Evolutionary conservation across 1,140 invertebrate species (phyloP).

Genomic region (Bombus vancouverensis): DNA sequence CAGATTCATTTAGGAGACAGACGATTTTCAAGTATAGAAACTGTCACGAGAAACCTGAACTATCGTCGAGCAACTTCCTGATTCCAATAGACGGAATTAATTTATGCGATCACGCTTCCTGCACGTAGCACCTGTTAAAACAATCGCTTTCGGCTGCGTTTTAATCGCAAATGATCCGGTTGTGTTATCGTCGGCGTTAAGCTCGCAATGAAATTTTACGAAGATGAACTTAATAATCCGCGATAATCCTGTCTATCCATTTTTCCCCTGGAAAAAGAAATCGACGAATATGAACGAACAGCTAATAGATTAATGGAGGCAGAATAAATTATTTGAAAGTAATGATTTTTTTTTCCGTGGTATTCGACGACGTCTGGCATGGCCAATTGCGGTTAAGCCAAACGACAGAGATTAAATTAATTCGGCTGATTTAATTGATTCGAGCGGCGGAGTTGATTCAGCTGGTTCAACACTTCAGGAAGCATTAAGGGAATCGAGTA

Average conservation of each 20-base stretch:
- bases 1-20: too few relatives aligned
- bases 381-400: constrained; percentile 1
- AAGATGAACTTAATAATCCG: not conserved
- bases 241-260: not conserved
- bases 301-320: not conserved
- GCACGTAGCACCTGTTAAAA: constrained; percentile 21
- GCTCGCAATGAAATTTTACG: not conserved
- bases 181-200: not conserved
- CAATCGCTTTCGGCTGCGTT: not conserved
- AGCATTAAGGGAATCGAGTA: constrained; percentile 55
- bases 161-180: not conserved
- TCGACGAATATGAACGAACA: not conserved
- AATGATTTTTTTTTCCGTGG: not conserved
- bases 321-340: not conserved
- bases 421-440: constrained; percentile 61
- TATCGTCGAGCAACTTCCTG: too few relatives aligned
- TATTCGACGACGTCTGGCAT: not conserved
- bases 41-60: too few relatives aligned
- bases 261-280: not conserved
- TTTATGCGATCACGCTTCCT: not conserved
- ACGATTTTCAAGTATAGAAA: too few relatives aligned
- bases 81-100: constrained; percentile 8
- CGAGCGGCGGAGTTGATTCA: constrained; percentile 56
- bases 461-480: constrained; percentile 56
- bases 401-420: constrained; percentile 55